These are phyloP conservation scores for Frankliniella intonsa DNA, from an alignment of 2,888 invertebrate species.

Conservation along the genomic window DNA sequence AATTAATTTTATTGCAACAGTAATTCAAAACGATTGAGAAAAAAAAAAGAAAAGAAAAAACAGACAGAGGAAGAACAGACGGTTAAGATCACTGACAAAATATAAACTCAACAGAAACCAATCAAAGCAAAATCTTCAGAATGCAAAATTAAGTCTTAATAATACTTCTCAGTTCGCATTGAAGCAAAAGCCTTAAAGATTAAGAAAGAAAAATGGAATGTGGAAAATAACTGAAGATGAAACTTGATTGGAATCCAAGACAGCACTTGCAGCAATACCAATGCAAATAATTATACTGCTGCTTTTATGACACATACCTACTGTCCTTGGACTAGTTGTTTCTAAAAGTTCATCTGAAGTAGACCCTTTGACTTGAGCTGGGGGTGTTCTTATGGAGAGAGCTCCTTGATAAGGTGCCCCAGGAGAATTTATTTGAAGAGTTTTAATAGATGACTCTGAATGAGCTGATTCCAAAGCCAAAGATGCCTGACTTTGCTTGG, in stretches of 20 bases:
- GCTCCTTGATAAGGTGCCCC: neutral
- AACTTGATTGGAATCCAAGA: neutral
- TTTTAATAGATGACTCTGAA: too few species aligned
- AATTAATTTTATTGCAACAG: neutral
- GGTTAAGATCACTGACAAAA: neutral
- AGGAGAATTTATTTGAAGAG: neutral
- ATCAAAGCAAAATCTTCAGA: neutral
- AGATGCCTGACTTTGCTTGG: too few species aligned
- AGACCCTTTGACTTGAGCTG: neutral
- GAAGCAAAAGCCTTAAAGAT: too few species aligned
- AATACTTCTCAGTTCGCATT: too few species aligned
- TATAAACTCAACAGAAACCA: neutral
- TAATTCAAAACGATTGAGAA: neutral
- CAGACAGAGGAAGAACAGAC: neutral
- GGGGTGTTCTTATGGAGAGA: neutral
- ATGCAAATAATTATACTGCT: neutral
- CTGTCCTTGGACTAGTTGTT: neutral
- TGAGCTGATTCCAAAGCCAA: too few species aligned
- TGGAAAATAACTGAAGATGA: neutral
- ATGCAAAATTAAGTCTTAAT: too few species aligned
- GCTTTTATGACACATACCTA: neutral
- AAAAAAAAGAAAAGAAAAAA: neutral
- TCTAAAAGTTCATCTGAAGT: neutral
- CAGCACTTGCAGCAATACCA: conserved; percentile 1
- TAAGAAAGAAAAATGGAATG: neutral